Evolutionary conservation across 2,113 vertebrate species (phyloP).

Genomic region (Muscicapa adusta): DNA sequence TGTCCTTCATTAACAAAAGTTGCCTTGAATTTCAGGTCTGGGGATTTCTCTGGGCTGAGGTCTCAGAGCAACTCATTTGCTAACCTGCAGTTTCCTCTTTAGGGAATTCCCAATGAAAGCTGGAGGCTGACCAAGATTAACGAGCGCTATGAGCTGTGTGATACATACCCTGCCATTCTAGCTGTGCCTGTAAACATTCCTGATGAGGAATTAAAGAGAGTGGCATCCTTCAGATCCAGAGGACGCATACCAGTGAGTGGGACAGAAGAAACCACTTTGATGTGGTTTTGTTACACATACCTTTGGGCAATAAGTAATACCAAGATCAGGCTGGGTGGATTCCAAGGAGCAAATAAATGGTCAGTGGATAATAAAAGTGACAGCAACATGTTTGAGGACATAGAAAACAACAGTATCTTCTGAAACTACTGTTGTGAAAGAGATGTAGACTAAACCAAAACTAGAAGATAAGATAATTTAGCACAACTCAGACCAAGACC

Average conservation of each 20-base stretch:
- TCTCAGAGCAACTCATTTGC: background rate
- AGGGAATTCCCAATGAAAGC: conserved; percentile 97
- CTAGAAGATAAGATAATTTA: conserved; percentile 1
- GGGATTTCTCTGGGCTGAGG: background rate
- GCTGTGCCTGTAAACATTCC: conserved; percentile 91
- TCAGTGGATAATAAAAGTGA: background rate
- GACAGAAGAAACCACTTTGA: background rate
- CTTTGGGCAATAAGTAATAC: background rate
- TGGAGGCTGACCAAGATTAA: conserved; percentile 94
- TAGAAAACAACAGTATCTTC: background rate
- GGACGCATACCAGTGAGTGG: conserved; percentile 90
- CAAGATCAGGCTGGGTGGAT: background rate
- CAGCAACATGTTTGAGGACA: background rate
- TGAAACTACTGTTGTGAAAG: conserved; percentile 12
- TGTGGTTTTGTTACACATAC: background rate
- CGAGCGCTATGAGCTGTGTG: conserved; percentile 91
- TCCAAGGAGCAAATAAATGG: background rate
- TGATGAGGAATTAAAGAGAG: conserved; percentile 88
- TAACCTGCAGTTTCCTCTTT: conserved; percentile 16
- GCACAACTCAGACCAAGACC: background rate
- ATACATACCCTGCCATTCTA: conserved; percentile 88
- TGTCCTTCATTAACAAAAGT: background rate
- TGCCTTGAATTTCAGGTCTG: background rate
- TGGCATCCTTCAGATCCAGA: conserved; percentile 88
- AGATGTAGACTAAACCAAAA: conserved; percentile 38